phyloP scores from a whole-genome alignment of 2,113 vertebrate species.

The Sitta europaea region DNA sequence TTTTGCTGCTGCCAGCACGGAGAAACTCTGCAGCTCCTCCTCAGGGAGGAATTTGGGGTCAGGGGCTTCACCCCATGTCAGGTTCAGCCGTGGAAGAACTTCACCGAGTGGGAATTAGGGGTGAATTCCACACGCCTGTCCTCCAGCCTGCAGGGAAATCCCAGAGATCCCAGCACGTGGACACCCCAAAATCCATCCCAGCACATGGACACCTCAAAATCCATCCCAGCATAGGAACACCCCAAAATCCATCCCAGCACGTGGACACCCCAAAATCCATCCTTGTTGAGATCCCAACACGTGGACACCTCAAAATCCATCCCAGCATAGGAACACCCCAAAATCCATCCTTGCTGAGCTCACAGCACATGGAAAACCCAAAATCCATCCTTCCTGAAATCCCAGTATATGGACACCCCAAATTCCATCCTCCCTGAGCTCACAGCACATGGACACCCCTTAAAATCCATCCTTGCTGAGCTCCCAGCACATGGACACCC shows the following conservation, averaged over 20 bases:
- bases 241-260: background rate
- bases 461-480: fast-evolving
- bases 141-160: background rate
- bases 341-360: background rate
- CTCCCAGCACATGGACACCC: fast-evolving
- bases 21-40: background rate
- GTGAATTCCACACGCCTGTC: fast-evolving
- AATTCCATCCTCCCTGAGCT: background rate
- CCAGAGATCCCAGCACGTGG: background rate
- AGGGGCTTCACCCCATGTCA: fast-evolving
- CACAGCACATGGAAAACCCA: fast-evolving
- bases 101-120: background rate
- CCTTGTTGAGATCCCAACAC: fast-evolving
- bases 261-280: background rate
- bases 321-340: fast-evolving
- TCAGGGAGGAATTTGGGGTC: background rate
- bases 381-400: background rate
- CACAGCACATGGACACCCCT: fast-evolving
- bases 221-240: background rate
- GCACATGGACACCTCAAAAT: fast-evolving
- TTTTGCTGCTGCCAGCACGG: background rate
- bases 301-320: background rate
- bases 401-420: background rate
- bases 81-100: fast-evolving
- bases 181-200: background rate